A percentile compares a stretch with the other conserved stretches of the same genome.
phyloP scores from a whole-genome alignment of 2,888 invertebrate genomes.

The Drosophila bunnanda region DNA sequence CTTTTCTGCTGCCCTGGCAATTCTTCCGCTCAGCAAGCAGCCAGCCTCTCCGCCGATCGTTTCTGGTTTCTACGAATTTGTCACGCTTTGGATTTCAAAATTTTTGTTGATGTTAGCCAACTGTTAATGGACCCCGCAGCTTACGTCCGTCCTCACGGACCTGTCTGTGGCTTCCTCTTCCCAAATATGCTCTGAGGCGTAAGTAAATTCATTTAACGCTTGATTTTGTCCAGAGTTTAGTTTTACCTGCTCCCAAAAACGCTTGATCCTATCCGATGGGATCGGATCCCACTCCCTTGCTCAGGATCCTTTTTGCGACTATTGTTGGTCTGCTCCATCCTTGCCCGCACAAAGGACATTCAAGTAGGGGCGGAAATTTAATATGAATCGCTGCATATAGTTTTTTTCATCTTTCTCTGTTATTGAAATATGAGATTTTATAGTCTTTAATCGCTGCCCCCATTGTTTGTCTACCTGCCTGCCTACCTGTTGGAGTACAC shows the following conservation, averaged over 20 bases:
- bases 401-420: slow-evolving; percentile 26
- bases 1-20: slow-evolving; percentile 67
- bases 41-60: slow-evolving; percentile 46
- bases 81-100: slow-evolving; percentile 75
- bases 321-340: slow-evolving; percentile 51
- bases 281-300: slow-evolving; percentile 28
- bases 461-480: slow-evolving; percentile 59
- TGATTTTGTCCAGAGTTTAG: slow-evolving; percentile 78
- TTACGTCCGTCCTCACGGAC: slow-evolving; percentile 11
- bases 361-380: slow-evolving; percentile 83
- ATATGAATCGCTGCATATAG: slow-evolving; percentile 69
- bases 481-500: slow-evolving; percentile 39
- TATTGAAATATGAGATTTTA: slow-evolving; percentile 75
- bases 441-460: slow-evolving; percentile 48
- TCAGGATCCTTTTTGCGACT: slow-evolving; percentile 54
- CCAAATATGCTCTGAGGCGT: slow-evolving; percentile 73
- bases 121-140: slow-evolving; percentile 55
- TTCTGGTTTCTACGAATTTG: slow-evolving; percentile 67
- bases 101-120: slow-evolving; percentile 74
- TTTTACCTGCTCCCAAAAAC: slow-evolving; percentile 56
- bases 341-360: slow-evolving; percentile 60
- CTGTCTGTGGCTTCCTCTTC: slow-evolving; percentile 27
- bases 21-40: slow-evolving; percentile 39
- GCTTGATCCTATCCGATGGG: slow-evolving; percentile 41
- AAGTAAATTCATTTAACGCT: slow-evolving; percentile 83